Conservation (phyloP, 2,113 vertebrate genomes). For the Haemorhous mexicanus region DNA sequence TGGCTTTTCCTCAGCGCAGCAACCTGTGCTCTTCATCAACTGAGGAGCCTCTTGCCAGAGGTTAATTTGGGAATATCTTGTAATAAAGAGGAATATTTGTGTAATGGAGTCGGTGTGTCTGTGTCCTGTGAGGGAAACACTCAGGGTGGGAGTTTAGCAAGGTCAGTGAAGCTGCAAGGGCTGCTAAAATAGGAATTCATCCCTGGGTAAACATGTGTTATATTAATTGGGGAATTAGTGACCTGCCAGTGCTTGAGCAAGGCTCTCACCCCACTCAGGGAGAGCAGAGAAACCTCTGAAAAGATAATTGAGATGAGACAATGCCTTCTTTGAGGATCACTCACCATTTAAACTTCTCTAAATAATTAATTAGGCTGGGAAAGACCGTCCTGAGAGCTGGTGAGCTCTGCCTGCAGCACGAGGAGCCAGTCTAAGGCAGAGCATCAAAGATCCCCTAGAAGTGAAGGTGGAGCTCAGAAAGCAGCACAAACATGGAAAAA, state of each 20-base stretch:
- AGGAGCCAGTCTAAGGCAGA: not conserved
- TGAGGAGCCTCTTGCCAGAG: not conserved
- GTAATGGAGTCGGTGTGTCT: not conserved
- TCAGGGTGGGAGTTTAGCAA: not conserved
- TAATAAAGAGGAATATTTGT: constrained; percentile 11
- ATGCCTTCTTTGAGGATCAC: not conserved
- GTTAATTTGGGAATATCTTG: constrained; percentile 10
- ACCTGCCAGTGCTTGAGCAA: not conserved
- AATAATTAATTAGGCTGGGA: not conserved
- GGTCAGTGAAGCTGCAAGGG: not conserved
- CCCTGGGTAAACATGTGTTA: not conserved
- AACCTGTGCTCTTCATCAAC: not conserved
- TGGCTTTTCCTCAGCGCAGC: not conserved
- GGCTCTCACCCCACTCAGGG: not conserved
- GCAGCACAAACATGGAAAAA: not conserved
- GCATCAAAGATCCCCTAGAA: not conserved
- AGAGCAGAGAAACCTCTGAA: not conserved
- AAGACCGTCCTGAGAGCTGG: not conserved
- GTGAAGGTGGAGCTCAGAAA: not conserved
- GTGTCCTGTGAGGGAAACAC: not conserved
- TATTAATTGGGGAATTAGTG: constrained; percentile 50
- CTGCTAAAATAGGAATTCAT: not conserved
- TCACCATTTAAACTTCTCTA: not conserved
- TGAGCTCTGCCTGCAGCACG: not conserved
- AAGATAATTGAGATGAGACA: constrained; percentile 31